A percentile compares a stretch with the other conserved stretches of the same genome.
phyloP scores from a whole-genome alignment of 2,113 vertebrate species.

The Otus sunia region DNA sequence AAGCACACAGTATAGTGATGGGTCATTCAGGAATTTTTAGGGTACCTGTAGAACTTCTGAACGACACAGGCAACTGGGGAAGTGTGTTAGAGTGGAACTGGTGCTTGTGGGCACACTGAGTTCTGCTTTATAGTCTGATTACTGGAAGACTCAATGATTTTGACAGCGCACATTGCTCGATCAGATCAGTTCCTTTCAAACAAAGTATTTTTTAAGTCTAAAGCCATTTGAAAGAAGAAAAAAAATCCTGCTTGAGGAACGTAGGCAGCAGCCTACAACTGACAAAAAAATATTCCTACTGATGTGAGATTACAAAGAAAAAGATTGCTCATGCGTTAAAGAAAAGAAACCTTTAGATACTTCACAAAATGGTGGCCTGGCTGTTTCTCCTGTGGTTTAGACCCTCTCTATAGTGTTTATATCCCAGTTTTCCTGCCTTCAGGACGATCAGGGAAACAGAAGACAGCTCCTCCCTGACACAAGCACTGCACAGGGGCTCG shows the following conservation, averaged over 20 bases:
- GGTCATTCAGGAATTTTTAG: not conserved
- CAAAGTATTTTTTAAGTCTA: conserved; percentile 5
- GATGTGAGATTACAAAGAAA: not conserved
- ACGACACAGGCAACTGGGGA: not conserved
- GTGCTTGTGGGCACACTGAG: not conserved
- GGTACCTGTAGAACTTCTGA: not conserved
- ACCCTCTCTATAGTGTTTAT: not conserved
- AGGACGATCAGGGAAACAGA: accelerated
- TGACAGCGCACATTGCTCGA: not conserved
- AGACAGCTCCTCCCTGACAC: too few relatives aligned
- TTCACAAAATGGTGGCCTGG: not conserved
- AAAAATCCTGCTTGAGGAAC: not conserved
- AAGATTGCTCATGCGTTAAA: not conserved
- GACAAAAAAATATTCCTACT: not conserved
- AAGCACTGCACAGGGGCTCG: too few relatives aligned
- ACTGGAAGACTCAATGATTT: not conserved
- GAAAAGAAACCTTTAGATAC: not conserved
- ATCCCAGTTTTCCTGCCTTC: not conserved
- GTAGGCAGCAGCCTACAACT: not conserved
- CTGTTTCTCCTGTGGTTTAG: not conserved
- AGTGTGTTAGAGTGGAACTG: not conserved
- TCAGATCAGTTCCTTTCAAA: not conserved
- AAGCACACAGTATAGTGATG: not conserved
- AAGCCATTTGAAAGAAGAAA: not conserved
- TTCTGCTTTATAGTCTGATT: not conserved